Conservation (phyloP, 2,797 vertebrate species). For the Sebastes matsubarae region DNA sequence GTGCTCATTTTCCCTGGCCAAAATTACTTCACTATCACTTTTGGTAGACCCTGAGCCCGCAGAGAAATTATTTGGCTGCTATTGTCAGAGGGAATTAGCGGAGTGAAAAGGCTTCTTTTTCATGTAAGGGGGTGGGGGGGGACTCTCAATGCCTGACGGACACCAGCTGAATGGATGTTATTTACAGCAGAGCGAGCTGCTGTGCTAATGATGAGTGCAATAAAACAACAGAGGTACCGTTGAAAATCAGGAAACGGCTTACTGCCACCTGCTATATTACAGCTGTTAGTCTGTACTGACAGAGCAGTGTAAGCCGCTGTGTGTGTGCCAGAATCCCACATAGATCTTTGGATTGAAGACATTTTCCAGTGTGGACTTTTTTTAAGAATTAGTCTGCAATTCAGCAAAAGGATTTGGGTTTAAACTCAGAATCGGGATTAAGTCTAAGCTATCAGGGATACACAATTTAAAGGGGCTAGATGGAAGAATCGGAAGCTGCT, state of each 20-base stretch:
- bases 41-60: constrained; percentile 61
- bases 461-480: not conserved
- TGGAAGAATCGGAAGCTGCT: no score
- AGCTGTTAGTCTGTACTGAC: constrained; percentile 20
- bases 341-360: not conserved
- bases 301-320: not conserved
- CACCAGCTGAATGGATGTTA: constrained; percentile 63
- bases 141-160: constrained; percentile 46
- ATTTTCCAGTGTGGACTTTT: not conserved
- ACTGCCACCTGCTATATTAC: constrained; percentile 45
- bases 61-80: constrained; percentile 73
- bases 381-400: not conserved
- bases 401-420: not conserved
- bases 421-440: not conserved
- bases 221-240: constrained; percentile 50
- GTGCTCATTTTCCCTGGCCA: constrained; percentile 65
- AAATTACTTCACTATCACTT: constrained; percentile 72
- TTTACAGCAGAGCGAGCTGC: constrained; percentile 52
- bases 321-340: not conserved
- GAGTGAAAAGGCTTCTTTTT: constrained; percentile 63
- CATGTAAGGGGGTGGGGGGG: constrained; percentile 2
- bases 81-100: constrained; percentile 74
- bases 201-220: constrained; percentile 62
- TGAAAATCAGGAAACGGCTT: constrained; percentile 42
- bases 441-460: not conserved